Percentiles rank a stretch among this genome's conserved stretches.
Conservation (phyloP, 2,797 vertebrate genomes). For the Onychomys leucogaster region DNA sequence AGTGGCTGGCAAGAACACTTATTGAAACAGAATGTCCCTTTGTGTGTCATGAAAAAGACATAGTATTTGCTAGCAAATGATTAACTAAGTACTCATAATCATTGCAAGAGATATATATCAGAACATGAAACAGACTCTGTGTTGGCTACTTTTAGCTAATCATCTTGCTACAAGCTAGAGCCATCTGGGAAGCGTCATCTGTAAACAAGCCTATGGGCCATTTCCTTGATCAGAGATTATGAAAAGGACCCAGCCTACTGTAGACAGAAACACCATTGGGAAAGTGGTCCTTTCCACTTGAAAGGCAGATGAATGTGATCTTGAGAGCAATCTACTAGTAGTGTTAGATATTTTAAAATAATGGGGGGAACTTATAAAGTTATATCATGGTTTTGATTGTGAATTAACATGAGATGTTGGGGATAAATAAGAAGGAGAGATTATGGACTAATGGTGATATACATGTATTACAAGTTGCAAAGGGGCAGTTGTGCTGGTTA, state of each 20-base stretch:
- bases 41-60: not conserved
- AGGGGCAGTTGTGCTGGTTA: not conserved
- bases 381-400: not conserved
- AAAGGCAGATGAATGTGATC: not conserved
- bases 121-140: too few relatives aligned
- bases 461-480: not conserved
- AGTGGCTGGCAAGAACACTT: not conserved
- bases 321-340: not conserved
- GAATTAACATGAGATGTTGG: not conserved
- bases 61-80: not conserved
- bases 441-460: not conserved
- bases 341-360: not conserved
- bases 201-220: not conserved
- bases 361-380: not conserved
- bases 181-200: not conserved
- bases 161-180: not conserved
- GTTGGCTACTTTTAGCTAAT: not conserved
- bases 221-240: not conserved
- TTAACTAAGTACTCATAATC: not conserved
- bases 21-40: not conserved
- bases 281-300: not conserved
- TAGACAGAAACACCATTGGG: not conserved
- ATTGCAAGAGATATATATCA: not conserved
- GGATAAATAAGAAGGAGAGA: not conserved
- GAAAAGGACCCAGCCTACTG: not conserved